Evolutionary conservation across 2,797 vertebrate species (phyloP), one percentile per base, ranked within the genome.

Genomic region (Chloroceryle inda): DNA sequence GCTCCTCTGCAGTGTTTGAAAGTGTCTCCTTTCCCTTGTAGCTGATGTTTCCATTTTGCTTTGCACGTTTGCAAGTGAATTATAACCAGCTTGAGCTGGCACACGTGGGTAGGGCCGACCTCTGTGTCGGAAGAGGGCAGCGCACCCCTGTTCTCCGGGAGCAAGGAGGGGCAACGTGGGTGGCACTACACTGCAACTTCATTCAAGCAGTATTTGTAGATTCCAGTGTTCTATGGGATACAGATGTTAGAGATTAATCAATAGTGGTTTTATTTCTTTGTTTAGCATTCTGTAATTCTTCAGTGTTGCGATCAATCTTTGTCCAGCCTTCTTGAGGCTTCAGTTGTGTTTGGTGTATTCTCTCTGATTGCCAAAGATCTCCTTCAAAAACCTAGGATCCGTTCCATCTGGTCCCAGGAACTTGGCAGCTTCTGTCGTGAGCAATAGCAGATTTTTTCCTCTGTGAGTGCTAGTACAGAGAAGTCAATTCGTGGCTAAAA

Each of bases 401-500:
- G 3, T 78, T 94, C 64, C 72, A 78, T 94, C 89, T 94, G 93
- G 37, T 92, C 83, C 59, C 55, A 59, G 80, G 63, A 90, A 87
- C 49, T 92, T 95, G 86, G 85, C 96, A 94, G 91, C 85, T 94
- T 91, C 85, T 0, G 3, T 72, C 73, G 62, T 5, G 6, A 95
- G 92, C 79, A 92, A 88, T 73, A 88, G 76, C 85, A 79, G 79
- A 20, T 33, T 76, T 82, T 88, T 74, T 74, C 40, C 40, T 5
- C 85, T 72, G 20, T 20, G 50, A 92, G 62, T 61, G 69, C 44
- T 90, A 71, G 88, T 79, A 88, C 44, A 88, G 94, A 88, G 83
- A 87, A 96, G 81, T 91, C 71, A 73, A 76, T 94, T 94, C 63
- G 93, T 69, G 85, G 92, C 94, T 96, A 89, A 95, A 97, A 94